Conservation (phyloP, 1,140 invertebrate genomes). For the Trachymyrmex cornetzi region DNA sequence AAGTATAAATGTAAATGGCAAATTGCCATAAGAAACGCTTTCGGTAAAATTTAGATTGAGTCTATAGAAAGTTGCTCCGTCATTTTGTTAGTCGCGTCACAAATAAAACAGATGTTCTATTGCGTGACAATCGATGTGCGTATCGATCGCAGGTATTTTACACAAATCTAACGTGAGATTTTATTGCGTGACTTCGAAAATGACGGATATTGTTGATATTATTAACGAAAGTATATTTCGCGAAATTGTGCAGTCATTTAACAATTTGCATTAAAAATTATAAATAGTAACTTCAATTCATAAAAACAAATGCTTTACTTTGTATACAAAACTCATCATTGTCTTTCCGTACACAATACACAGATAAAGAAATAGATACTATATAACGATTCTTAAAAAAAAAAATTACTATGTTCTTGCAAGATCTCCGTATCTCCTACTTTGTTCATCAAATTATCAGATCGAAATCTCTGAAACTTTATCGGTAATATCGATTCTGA, state of each 20-base stretch:
- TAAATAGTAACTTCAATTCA: background rate
- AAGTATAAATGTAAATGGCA: constrained; percentile 16
- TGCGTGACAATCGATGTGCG: constrained; percentile 7
- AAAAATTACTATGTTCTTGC: background rate
- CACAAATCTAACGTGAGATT: background rate
- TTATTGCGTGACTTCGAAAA: background rate
- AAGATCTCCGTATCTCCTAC: background rate
- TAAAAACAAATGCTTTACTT: background rate
- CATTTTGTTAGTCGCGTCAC: constrained; percentile 11
- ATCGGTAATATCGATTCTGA: background rate
- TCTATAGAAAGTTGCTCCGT: constrained; percentile 42
- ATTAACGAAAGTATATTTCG: background rate
- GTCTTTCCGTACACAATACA: too few relatives aligned
- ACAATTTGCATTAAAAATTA: background rate
- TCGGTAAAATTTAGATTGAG: constrained; percentile 36
- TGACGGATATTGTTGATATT: background rate
- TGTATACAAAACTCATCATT: background rate
- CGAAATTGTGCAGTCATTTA: background rate
- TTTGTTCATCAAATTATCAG: background rate
- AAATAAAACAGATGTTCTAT: constrained; percentile 30
- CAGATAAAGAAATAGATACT: background rate
- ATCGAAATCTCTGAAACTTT: background rate
- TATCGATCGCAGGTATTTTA: background rate
- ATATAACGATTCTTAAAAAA: background rate
- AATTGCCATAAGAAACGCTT: background rate